Conservation (phyloP, 1,140 invertebrate species). For the Drosophila quadrilineata region DNA sequence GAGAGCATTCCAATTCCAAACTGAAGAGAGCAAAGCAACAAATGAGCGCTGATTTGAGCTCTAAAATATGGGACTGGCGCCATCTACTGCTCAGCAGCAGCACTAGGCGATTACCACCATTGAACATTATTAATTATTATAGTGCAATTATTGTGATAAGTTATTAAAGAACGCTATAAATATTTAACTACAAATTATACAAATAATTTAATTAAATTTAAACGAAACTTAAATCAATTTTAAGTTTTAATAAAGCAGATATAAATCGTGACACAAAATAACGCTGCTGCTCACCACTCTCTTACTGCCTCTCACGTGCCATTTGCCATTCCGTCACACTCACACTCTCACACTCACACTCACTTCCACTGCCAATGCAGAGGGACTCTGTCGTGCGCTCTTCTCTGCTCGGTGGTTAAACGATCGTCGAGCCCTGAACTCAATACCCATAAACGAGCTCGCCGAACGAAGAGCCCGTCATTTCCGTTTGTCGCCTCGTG, state of each 20-base stretch:
- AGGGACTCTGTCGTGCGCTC: background rate
- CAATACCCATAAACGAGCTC: conserved; percentile 16
- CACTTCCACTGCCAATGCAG: background rate
- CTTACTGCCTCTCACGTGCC: background rate
- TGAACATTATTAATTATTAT: too few relatives aligned
- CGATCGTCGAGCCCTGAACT: conserved; percentile 24
- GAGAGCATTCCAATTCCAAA: background rate
- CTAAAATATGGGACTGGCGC: too few relatives aligned
- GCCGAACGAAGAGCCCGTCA: conserved; percentile 42
- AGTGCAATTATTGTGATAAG: too few relatives aligned
- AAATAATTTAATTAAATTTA: too few relatives aligned
- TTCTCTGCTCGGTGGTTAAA: conserved; percentile 13
- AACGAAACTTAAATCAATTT: too few relatives aligned
- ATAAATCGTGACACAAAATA: too few relatives aligned
- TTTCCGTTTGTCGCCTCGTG: conserved; percentile 67
- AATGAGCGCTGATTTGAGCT: too few relatives aligned
- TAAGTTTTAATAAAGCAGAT: too few relatives aligned
- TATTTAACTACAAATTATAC: too few relatives aligned
- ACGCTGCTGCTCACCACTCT: background rate
- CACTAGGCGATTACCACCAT: too few relatives aligned
- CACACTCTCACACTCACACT: background rate
- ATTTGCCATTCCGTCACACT: background rate
- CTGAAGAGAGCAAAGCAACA: background rate
- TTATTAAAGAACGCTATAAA: too few relatives aligned
- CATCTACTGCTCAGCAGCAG: too few relatives aligned